phyloP scores from a whole-genome alignment of 2,113 vertebrate genomes.

The Glaucidium brasilianum region DNA sequence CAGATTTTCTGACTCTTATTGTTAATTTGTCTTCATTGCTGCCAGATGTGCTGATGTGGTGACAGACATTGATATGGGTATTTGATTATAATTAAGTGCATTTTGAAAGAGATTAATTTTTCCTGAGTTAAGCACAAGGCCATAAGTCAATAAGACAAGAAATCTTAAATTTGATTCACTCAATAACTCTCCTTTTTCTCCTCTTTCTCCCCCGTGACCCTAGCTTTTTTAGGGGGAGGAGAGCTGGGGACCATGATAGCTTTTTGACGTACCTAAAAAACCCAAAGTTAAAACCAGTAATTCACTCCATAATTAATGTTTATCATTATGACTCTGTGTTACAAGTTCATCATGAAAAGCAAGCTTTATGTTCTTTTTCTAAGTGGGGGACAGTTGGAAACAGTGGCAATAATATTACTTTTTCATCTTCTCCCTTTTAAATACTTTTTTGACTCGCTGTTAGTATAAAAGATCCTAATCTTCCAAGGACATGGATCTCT shows the following conservation, averaged over 20 bases:
- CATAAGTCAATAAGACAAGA: conserved; percentile 35
- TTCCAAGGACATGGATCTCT: neutral
- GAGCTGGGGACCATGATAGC: neutral
- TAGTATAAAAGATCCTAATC: neutral
- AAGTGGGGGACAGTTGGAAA: neutral
- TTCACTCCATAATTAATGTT: neutral
- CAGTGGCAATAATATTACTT: neutral
- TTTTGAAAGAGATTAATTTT: conserved; percentile 62
- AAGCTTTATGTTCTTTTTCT: neutral
- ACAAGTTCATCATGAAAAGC: neutral
- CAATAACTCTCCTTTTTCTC: neutral
- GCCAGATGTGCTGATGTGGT: conserved; percentile 82
- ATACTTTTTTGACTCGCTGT: neutral
- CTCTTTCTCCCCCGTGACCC: neutral
- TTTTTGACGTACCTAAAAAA: neutral
- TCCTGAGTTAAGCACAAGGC: conserved; percentile 8
- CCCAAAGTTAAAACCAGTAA: neutral
- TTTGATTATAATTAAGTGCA: conserved; percentile 51
- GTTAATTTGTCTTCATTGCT: conserved; percentile 83
- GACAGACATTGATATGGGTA: conserved; percentile 68
- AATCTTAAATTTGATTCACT: conserved; percentile 19
- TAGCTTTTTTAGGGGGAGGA: neutral
- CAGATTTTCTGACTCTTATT: conserved; percentile 75
- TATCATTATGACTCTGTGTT: neutral
- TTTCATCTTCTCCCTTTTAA: neutral